Conservation (phyloP, 1,140 invertebrate species). For the Nasonia longicornis region DNA sequence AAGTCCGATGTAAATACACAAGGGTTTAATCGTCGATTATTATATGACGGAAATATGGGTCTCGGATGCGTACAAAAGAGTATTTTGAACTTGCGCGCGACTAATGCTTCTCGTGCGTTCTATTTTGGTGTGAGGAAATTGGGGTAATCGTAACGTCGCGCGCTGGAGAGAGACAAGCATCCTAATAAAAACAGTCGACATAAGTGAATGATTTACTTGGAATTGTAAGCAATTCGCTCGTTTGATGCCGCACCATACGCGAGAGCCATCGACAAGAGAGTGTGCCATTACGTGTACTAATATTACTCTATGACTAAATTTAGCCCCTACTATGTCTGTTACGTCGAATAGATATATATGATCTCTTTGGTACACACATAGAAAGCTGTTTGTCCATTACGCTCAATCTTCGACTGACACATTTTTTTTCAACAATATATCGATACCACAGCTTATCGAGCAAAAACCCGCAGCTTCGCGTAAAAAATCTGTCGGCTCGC, state of each 20-base stretch:
- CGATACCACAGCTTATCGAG: no score
- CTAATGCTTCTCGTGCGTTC: neutral
- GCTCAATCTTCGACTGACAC: no score
- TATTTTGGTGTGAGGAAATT: neutral
- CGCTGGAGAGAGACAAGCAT: neutral
- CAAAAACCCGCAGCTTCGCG: no score
- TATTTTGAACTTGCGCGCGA: neutral
- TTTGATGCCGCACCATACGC: neutral
- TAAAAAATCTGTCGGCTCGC: no score
- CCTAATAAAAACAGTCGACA: neutral
- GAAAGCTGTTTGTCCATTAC: no score
- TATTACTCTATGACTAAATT: conserved; percentile 1
- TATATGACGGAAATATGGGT: no score
- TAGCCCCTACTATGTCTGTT: neutral
- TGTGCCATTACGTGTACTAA: neutral
- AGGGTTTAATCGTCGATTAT: no score
- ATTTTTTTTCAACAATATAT: no score
- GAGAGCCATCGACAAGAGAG: neutral
- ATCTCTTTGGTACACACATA: no score
- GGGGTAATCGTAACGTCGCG: neutral
- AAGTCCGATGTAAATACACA: no score
- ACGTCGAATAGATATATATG: no score
- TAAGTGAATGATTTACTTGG: neutral
- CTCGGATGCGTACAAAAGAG: neutral
- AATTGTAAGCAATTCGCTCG: neutral